phyloP scores from a whole-genome alignment of 2,113 vertebrate genomes.

The Podarcis muralis region DNA sequence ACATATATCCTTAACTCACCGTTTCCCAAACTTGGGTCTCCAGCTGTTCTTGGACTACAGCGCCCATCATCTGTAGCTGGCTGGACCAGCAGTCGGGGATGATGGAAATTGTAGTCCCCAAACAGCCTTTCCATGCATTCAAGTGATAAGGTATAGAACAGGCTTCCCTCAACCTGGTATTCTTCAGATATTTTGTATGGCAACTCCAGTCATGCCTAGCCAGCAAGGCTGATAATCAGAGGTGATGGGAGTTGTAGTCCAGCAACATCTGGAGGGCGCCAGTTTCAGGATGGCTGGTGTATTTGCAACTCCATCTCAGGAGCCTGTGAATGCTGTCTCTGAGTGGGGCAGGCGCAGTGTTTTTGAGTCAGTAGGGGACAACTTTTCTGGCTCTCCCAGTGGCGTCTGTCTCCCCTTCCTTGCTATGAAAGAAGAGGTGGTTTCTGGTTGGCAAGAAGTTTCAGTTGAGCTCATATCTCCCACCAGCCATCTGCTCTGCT shows the following conservation, averaged over 20 bases:
- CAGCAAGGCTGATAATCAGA: too few species aligned
- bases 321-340: neutral
- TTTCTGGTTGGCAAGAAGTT: neutral
- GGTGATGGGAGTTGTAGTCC: neutral
- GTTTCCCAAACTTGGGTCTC: too few species aligned
- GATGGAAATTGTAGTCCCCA: neutral
- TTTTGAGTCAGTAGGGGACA: too few species aligned
- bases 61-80: too few species aligned
- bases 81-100: too few species aligned
- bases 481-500: neutral
- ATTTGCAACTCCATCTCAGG: neutral
- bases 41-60: too few species aligned
- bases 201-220: too few species aligned
- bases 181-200: too few species aligned
- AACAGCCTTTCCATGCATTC: neutral
- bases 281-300: neutral
- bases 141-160: too few species aligned
- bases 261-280: too few species aligned
- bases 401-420: neutral
- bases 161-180: too few species aligned
- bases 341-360: neutral
- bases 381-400: neutral
- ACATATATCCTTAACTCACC: too few species aligned
- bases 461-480: neutral
- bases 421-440: neutral